Percentiles rank a stretch among this genome's conserved stretches.
These are phyloP conservation scores for Sebastes umbrosus DNA, from an alignment of 2,797 vertebrate species.

Conservation along the genomic window DNA sequence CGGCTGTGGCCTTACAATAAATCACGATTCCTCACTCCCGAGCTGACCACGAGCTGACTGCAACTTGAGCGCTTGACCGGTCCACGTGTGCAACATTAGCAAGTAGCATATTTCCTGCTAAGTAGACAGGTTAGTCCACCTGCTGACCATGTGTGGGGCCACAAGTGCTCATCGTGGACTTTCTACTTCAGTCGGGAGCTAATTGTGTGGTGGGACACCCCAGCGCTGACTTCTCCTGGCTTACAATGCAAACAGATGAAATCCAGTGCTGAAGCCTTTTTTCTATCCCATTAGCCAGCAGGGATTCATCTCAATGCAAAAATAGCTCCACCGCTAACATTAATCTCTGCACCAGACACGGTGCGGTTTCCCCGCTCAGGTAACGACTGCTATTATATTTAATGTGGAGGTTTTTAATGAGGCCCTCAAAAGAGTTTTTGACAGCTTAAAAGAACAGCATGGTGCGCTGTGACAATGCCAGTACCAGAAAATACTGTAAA, in stretches of 20 bases:
- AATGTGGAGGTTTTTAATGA: constrained; percentile 67
- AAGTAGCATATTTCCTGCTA: constrained; percentile 49
- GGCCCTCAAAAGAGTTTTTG: constrained; percentile 52
- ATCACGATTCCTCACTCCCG: constrained; percentile 47
- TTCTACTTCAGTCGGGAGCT: constrained; percentile 7
- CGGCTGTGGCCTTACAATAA: constrained; percentile 61
- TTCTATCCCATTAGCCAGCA: constrained; percentile 43
- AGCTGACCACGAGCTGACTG: constrained; percentile 57
- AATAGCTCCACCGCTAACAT: constrained; percentile 45
- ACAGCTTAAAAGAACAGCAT: constrained; percentile 55
- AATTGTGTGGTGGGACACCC: constrained; percentile 39
- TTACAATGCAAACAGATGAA: constrained; percentile 44
- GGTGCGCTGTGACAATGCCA: constrained; percentile 25
- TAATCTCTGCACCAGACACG: constrained; percentile 57
- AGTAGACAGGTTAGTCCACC: constrained; percentile 62
- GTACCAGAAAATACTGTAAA: constrained; percentile 15
- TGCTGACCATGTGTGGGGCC: constrained; percentile 56
- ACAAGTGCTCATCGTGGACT: constrained; percentile 2
- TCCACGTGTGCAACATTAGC: constrained; percentile 40
- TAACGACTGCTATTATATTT: constrained; percentile 69
- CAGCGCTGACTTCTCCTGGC: constrained; percentile 14
- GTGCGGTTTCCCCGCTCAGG: constrained; percentile 57
- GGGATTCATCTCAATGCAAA: constrained; percentile 45
- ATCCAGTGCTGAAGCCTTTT: constrained; percentile 27
- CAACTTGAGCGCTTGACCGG: constrained; percentile 52